A percentile compares a stretch with the other conserved stretches of the same genome.
Conservation (phyloP, 2,113 vertebrate genomes). For the Coregonus clupeaformis region DNA sequence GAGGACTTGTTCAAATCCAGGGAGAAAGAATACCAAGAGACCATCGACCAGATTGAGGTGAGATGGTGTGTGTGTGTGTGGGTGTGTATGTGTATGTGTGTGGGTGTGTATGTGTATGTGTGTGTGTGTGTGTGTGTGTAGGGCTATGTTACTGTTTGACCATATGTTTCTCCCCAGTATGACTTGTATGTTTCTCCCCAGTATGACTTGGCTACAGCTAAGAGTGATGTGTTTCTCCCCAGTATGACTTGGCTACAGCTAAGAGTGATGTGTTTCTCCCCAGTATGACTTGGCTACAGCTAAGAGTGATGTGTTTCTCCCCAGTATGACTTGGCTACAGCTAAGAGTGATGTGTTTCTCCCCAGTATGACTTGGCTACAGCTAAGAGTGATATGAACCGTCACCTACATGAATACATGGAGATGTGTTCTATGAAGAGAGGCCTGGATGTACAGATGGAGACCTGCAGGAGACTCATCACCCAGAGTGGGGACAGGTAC, state of each 20-base stretch:
- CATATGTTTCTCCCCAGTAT: slow-evolving; percentile 67
- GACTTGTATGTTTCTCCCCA: slow-evolving; percentile 73
- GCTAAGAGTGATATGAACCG: slow-evolving; percentile 98
- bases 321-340: slow-evolving; percentile 92
- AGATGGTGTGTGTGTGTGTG: slow-evolving; percentile 20
- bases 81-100: slow-evolving; percentile 6
- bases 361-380: slow-evolving; percentile 90
- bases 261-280: slow-evolving; percentile 86
- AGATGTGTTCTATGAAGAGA: slow-evolving; percentile 99
- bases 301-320: slow-evolving; percentile 86
- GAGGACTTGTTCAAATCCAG: slow-evolving; percentile 94
- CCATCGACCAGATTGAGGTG: slow-evolving; percentile 98
- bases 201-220: slow-evolving; percentile 94
- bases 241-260: slow-evolving; percentile 94
- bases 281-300: slow-evolving; percentile 94
- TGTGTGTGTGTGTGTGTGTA: neutral
- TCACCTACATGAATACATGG: slow-evolving; percentile 98
- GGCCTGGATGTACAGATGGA: slow-evolving; percentile 98
- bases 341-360: slow-evolving; percentile 80
- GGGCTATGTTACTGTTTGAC: no score
- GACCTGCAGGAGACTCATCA: slow-evolving; percentile 93
- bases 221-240: slow-evolving; percentile 84
- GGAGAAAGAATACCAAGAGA: slow-evolving; percentile 98
- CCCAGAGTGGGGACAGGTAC: slow-evolving; percentile 90
- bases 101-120: neutral